Conservation (phyloP, 2,888 invertebrate genomes). For the Furcula furcula region DNA sequence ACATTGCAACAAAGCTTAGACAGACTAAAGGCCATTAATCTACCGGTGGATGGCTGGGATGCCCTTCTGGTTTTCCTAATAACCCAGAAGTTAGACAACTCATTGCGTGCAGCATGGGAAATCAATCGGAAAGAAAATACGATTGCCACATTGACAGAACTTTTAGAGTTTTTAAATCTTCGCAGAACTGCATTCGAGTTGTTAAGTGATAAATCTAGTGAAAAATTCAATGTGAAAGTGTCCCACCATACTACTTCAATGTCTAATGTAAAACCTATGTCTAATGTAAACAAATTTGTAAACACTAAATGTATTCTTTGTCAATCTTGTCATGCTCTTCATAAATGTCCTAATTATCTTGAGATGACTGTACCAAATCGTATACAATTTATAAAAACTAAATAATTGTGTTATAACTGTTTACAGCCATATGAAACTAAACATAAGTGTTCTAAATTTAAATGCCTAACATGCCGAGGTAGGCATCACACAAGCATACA, state of each 20-base stretch:
- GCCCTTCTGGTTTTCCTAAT: conserved; percentile 5
- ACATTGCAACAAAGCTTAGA: conserved; percentile 7
- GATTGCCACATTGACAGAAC: not conserved
- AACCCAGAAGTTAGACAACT: conserved; percentile 9
- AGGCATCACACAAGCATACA: conserved; percentile 4
- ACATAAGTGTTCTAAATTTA: conserved; percentile 2
- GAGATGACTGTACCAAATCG: not conserved
- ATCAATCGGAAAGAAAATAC: conserved; percentile 4
- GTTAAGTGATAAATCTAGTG: conserved; percentile 1
- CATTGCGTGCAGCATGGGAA: conserved; percentile 10
- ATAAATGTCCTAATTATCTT: not conserved
- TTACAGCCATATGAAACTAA: conserved; percentile 1
- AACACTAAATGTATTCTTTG: not conserved
- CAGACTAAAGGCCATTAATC: conserved; percentile 1
- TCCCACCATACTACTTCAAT: not conserved
- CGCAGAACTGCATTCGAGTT: conserved; percentile 7
- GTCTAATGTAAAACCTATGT: no score
- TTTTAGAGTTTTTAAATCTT: not conserved
- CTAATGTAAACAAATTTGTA: not conserved
- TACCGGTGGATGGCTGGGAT: conserved; percentile 4
- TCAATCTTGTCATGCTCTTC: not conserved
- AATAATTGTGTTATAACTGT: no score
- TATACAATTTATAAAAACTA: not conserved
- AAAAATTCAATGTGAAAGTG: not conserved
- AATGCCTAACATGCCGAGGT: conserved; percentile 1